phyloP scores from a whole-genome alignment of 2,113 vertebrate genomes.

The Dolichotis patagonum region DNA sequence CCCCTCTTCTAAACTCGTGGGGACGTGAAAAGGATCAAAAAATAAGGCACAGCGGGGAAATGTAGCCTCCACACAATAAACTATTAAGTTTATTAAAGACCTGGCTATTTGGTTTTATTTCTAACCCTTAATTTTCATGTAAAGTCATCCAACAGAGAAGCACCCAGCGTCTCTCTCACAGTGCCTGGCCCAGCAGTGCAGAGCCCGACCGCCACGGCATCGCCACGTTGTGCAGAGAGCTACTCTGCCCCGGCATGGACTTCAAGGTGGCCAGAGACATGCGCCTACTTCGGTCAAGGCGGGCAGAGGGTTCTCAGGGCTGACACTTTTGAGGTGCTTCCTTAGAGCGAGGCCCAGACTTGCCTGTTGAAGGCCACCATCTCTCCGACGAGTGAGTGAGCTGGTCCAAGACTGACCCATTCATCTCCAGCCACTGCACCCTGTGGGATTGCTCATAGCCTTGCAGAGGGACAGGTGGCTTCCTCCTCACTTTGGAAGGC shows the following conservation, averaged over 20 bases:
- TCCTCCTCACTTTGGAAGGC: background rate
- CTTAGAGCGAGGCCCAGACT: background rate
- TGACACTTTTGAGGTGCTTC: slow-evolving; percentile 9
- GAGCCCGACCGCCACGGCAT: background rate
- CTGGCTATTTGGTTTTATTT: background rate
- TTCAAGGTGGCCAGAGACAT: background rate
- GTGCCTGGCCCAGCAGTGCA: background rate
- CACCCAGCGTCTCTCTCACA: background rate
- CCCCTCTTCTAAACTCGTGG: background rate
- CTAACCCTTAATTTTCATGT: slow-evolving; percentile 12
- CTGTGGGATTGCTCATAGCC: background rate
- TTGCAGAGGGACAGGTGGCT: background rate
- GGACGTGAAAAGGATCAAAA: background rate
- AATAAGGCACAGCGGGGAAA: slow-evolving; percentile 7
- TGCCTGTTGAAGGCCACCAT: background rate
- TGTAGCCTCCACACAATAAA: background rate
- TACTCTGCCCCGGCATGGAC: background rate
- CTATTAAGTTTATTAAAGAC: slow-evolving; percentile 2
- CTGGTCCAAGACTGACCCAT: slow-evolving; percentile 24
- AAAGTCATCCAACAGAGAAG: slow-evolving; percentile 18
- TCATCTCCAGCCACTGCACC: background rate
- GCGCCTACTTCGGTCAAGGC: background rate
- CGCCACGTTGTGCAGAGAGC: background rate
- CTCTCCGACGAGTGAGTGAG: background rate
- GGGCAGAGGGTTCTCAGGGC: background rate